Base-by-base conservation (phyloP, 1,140 invertebrate species). In the Oedothorax gibbosus region DNA sequence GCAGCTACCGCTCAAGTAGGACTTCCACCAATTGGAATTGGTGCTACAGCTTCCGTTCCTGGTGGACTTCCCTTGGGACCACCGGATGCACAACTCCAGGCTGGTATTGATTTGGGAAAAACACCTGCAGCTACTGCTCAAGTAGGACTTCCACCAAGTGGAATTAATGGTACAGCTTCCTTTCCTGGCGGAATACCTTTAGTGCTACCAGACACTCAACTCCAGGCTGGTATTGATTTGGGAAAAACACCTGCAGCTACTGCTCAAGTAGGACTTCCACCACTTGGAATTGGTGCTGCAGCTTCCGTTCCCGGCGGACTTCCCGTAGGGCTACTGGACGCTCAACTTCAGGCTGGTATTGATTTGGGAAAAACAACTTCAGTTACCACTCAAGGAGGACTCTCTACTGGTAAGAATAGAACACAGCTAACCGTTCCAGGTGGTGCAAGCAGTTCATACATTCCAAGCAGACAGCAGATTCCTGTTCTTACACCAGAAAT, bases 321-420 rank as follows among this genome's bases (percentile, higher is more conserved):
- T 50, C 20, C 68, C 21, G 54, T 69, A 50, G 85, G 77, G 2
- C 68, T 75, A 77, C 65, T 76, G 11, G 71, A 80, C 50, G 66
- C 85, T 6, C 76, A 86, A n/a, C 68, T 86, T 9, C 85, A 86
- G 57, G 85, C 77, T 0, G 78, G 71, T 6, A 80, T 75, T 75
- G 18, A 62, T 15, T 73, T 69, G 15, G 85, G 68, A 14, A 80
- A 72, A 68, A 86, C 76, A 6, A 75, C 80, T 57, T n/a, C 49
- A 53, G 85, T 76, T 1, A 81, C 77, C 18, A 76, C 76, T 21
- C 76, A 80, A 62, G 77, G 77, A 10, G 76, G 77, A 18, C 69
- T 18, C 35, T 35, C 35, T 35, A 35, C 35, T 35, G 35, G 35
- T 35, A 5, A 35, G 5, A 35, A 35, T 35, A 35, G 35, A 35